A percentile compares a stretch with the other conserved stretches of the same genome.
Conservation (phyloP, 2,888 invertebrate genomes). For the Blera fallax region DNA sequence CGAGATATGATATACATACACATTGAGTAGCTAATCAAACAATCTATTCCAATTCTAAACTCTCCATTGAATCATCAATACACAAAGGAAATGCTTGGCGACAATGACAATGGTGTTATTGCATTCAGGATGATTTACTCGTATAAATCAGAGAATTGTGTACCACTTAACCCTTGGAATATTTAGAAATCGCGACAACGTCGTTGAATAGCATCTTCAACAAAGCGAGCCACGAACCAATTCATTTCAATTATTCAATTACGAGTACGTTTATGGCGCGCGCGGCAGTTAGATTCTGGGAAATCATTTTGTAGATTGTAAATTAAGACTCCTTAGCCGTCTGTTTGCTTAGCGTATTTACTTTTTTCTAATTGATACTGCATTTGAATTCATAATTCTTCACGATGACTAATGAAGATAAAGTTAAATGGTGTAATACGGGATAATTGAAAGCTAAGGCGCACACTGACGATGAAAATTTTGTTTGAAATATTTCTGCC, state of each 20-base stretch:
- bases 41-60: neutral
- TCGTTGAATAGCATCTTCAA: conserved; percentile 29
- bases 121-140: conserved; percentile 37
- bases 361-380: conserved; percentile 13
- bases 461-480: too few relatives aligned
- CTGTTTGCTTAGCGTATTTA: neutral
- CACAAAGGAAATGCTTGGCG: conserved; percentile 5
- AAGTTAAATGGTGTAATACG: neutral
- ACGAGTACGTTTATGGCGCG: conserved; percentile 21
- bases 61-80: conserved; percentile 15
- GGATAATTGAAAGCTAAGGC: too few relatives aligned
- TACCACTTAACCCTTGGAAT: conserved; percentile 43
- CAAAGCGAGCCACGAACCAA: conserved; percentile 29
- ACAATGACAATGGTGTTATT: conserved; percentile 14
- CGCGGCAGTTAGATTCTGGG: conserved; percentile 20
- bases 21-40: neutral
- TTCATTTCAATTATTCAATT: conserved; percentile 64
- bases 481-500: too few relatives aligned
- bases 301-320: conserved; percentile 21
- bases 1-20: neutral
- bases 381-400: conserved; percentile 6
- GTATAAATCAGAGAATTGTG: conserved; percentile 48
- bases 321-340: conserved; percentile 3
- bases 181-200: conserved; percentile 2
- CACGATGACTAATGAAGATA: neutral